A percentile compares a stretch with the other conserved stretches of the same genome.
phyloP scores from a whole-genome alignment of 1,140 invertebrate species.

The Ips typographus region DNA sequence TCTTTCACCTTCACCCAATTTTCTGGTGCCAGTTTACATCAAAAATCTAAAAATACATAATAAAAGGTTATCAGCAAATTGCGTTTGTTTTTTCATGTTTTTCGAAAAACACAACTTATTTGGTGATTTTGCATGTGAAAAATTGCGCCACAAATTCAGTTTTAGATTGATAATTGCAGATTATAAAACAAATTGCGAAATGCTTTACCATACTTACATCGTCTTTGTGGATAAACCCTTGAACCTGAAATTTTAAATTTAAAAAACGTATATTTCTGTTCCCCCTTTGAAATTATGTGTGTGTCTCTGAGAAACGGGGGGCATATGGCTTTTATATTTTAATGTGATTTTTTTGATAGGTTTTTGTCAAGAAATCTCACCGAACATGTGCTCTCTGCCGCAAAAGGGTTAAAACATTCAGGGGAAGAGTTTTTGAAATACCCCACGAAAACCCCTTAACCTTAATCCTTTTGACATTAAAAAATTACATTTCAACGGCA shows the following conservation, averaged over 20 bases:
- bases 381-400: neutral
- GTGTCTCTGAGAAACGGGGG: neutral
- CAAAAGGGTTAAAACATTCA: neutral
- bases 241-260: neutral
- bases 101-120: neutral
- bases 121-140: neutral
- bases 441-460: neutral
- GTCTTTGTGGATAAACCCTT: neutral
- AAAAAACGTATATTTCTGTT: neutral
- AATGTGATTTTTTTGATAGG: neutral
- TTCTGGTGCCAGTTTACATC: too few species aligned
- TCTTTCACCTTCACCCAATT: neutral
- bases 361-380: neutral
- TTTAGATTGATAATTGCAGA: neutral
- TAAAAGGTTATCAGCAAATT: neutral
- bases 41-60: too few species aligned
- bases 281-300: neutral
- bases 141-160: neutral
- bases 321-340: constrained; percentile 6
- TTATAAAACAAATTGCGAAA: neutral
- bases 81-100: neutral
- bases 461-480: neutral
- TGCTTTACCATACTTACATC: neutral
- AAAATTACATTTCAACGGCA: neutral
- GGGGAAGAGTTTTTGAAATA: neutral